A percentile compares a stretch with the other conserved stretches of the same genome.
Evolutionary conservation across 1,140 invertebrate genomes (phyloP).

Genomic region (Diorhabda sublineata): DNA sequence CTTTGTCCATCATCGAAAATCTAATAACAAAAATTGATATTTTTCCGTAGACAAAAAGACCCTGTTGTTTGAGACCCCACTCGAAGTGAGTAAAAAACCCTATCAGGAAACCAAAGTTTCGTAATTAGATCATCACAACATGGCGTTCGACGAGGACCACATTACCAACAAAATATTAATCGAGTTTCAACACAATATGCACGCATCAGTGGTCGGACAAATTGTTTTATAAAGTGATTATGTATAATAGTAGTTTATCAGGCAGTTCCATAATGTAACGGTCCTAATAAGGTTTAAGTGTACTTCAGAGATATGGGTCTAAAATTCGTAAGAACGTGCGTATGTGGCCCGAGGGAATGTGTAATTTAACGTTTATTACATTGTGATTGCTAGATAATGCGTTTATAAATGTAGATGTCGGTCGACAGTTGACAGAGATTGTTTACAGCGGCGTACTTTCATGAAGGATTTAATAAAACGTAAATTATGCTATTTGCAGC

Average conservation of each 20-base stretch:
- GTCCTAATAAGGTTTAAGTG: conserved; percentile 41
- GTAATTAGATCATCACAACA: conserved; percentile 40
- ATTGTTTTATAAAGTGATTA: conserved; percentile 51
- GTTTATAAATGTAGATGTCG: conserved; percentile 21
- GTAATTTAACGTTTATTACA: conserved; percentile 22
- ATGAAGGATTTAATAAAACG: too few species aligned
- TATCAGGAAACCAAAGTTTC: conserved; percentile 22
- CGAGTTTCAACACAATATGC: conserved; percentile 46
- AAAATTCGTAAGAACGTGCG: conserved; percentile 12
- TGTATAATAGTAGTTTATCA: conserved; percentile 44
- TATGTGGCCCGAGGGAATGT: conserved; percentile 16
- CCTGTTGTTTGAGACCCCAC: background rate
- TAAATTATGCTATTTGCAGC: too few species aligned
- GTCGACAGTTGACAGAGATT: background rate
- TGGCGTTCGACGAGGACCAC: conserved; percentile 38
- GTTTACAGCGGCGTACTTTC: background rate
- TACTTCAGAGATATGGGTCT: conserved; percentile 28
- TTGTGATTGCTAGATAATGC: conserved; percentile 22
- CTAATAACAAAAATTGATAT: too few species aligned
- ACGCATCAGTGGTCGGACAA: conserved; percentile 47
- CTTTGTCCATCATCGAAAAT: too few species aligned
- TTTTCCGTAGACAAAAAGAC: too few species aligned
- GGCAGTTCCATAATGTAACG: conserved; percentile 40
- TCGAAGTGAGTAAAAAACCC: conserved; percentile 12
- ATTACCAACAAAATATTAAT: conserved; percentile 47